Conservation (phyloP, 64 coral and sea anemone genomes). For the Actinia tenebrosa region DNA sequence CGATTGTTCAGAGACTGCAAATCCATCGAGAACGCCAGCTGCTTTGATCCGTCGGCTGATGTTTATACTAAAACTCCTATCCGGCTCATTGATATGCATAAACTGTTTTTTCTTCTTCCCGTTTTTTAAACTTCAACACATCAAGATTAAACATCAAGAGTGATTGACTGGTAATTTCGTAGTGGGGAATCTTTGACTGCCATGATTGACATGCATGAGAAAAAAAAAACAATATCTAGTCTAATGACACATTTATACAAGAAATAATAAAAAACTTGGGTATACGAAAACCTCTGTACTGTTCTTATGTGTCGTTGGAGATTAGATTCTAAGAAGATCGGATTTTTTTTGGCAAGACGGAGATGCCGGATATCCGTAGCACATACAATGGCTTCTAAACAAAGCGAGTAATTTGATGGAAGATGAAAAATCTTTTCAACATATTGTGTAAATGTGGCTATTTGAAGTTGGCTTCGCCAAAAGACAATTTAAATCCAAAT, state of each 20-base stretch:
- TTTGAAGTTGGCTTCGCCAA: neutral
- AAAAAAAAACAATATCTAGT: neutral
- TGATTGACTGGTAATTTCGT: neutral
- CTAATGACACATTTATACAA: neutral
- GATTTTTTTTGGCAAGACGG: too few relatives aligned
- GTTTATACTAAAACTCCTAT: neutral
- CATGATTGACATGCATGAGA: neutral
- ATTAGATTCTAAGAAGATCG: neutral
- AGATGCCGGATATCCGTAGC: neutral
- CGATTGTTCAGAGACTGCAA: neutral
- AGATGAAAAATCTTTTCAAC: neutral
- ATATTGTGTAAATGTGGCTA: neutral
- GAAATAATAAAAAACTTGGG: neutral
- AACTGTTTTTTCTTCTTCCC: neutral
- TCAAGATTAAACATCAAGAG: neutral
- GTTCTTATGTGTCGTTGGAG: neutral
- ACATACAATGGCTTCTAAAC: neutral
- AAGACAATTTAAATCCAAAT: too few relatives aligned
- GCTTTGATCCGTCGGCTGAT: neutral
- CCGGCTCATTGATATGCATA: slow-evolving; percentile 1
- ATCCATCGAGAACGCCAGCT: neutral
- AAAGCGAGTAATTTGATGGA: neutral
- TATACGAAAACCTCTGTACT: neutral
- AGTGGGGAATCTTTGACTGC: neutral
- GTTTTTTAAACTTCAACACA: neutral